Evolutionary conservation across 2,888 invertebrate species (phyloP), one percentile per base, ranked within the genome.

Genomic region (Drosophila robusta): DNA sequence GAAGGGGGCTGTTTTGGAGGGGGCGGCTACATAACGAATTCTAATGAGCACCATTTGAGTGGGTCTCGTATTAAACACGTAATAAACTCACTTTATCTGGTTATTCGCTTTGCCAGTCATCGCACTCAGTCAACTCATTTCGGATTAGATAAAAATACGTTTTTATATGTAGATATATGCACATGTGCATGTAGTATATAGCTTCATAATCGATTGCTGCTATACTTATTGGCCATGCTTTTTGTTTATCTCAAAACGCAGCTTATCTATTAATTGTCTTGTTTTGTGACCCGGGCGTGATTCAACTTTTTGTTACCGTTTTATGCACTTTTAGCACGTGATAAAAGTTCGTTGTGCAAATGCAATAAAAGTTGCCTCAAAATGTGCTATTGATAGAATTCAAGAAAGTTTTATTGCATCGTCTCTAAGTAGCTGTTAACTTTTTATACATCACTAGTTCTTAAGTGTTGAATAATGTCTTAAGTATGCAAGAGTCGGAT

Each of bases 191-290:
- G 42, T 42, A 11, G 8, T 38, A 50, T 64, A 24, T 46, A 6
- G 14, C 41, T 38, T 50, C 65, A 18, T 69, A 70, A 60, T 70
- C 79, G 58, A 62, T 60, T 55, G 42, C 41, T 64, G 22, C 24
- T 12, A 52, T 54, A 57, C 65, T 60, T 64, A 65, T 57, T 54
- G 58, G 41, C 63, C 41, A 36, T 55, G 54, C 34, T 39, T 24
- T 39, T 55, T 14, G 29, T 11, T 18, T 45, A 61, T 64, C 58
- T 34, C n/a, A 39, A 34, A 22, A 24, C 34, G 54, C 22, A 22
- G 64, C 69, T 61, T 75, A 75, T 75, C 68, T 74, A 68, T 62
- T 78, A 62, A 69, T 63, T 79, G 62, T 51, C 51, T 47, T 47
- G 41, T 55, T 75, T 55, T 47, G 47, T 71, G 55, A 18, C 24